These are phyloP conservation scores for Falco concolor DNA, from an alignment of 2,797 vertebrate species.

Conservation along the genomic window DNA sequence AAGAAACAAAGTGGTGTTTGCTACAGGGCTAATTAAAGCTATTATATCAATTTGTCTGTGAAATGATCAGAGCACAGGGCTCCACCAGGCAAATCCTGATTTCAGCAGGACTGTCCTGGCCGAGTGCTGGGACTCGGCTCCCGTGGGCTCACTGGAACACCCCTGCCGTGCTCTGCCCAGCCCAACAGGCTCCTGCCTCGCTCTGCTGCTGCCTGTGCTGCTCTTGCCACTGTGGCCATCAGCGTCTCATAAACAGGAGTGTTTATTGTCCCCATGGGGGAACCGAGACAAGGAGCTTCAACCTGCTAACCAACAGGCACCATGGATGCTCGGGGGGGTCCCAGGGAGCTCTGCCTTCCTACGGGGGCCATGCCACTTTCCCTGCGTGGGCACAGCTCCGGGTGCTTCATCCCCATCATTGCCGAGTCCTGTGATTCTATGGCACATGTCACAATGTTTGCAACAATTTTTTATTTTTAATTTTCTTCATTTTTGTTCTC, in stretches of 20 bases:
- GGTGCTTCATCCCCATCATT: neutral
- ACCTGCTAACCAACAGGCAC: fast-evolving
- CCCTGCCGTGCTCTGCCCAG: neutral
- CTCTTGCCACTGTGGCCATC: fast-evolving
- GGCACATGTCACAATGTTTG: neutral
- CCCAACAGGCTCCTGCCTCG: neutral
- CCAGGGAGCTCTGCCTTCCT: neutral
- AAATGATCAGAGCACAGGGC: neutral
- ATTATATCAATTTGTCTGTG: neutral
- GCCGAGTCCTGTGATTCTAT: neutral
- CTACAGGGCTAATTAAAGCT: neutral
- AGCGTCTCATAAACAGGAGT: fast-evolving
- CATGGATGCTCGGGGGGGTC: fast-evolving
- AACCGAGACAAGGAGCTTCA: neutral
- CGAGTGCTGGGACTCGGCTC: neutral
- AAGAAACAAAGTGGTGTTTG: neutral
- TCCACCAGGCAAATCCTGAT: neutral
- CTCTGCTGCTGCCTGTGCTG: neutral
- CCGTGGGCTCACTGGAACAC: too few relatives aligned
- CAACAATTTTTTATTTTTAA: neutral
- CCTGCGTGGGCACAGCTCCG: neutral
- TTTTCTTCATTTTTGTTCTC: neutral
- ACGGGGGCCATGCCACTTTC: fast-evolving
- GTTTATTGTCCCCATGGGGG: fast-evolving
- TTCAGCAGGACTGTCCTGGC: neutral